Conservation (phyloP, 2,888 invertebrate species). For the Cryptocephalus primarius region DNA sequence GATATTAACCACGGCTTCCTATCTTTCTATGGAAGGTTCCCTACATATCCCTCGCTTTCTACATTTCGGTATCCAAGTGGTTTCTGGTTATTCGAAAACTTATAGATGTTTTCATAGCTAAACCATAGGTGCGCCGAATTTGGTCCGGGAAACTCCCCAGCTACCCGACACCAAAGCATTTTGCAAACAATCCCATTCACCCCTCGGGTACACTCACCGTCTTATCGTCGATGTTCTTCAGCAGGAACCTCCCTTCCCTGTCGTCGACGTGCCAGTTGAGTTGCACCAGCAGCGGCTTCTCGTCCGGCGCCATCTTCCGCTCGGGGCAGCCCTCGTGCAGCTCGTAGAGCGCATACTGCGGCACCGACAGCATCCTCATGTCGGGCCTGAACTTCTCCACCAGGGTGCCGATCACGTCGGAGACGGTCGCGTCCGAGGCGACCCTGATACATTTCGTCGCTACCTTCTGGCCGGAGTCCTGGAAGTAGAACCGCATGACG, state of each 20-base stretch:
- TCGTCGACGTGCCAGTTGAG: conserved; percentile 99
- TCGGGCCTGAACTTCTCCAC: conserved; percentile 99
- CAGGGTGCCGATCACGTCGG: conserved; percentile 91
- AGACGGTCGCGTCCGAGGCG: conserved; percentile 90
- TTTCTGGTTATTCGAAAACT: too few species aligned
- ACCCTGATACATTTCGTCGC: conserved; percentile 98
- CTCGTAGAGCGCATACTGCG: conserved; percentile 65
- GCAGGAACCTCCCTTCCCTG: conserved; percentile 90
- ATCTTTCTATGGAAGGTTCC: too few species aligned
- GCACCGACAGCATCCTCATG: conserved; percentile 86
- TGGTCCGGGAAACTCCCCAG: too few species aligned
- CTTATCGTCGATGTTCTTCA: conserved; percentile 80
- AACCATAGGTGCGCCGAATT: too few species aligned
- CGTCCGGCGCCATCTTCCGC: conserved; percentile 77
- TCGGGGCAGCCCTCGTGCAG: conserved; percentile 63
- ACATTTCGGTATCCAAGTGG: too few species aligned
- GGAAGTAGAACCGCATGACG: conserved; percentile 99
- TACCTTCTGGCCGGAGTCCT: conserved; percentile 97
- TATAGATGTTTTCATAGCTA: too few species aligned
- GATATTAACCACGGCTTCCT: too few species aligned
- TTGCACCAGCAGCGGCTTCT: conserved; percentile 93
- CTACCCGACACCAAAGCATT: too few species aligned
- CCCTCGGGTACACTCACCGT: conserved; percentile 46
- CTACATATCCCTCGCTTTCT: too few species aligned
- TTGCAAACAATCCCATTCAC: too few species aligned